phyloP scores from a whole-genome alignment of 2,113 vertebrate genomes.

The Sturnira hondurensis region DNA sequence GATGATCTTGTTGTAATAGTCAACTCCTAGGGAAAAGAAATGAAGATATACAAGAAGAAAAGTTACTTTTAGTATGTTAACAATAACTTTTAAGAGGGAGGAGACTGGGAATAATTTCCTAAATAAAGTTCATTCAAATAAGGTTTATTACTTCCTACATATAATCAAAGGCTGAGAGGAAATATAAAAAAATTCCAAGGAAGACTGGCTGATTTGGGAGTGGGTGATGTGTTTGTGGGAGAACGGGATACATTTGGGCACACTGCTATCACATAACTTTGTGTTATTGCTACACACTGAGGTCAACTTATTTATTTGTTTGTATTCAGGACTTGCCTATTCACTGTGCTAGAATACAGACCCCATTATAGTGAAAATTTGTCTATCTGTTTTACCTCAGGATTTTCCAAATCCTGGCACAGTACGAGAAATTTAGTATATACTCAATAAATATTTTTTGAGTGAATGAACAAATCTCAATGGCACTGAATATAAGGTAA shows the following conservation, averaged over 20 bases:
- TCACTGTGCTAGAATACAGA: background rate
- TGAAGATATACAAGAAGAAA: background rate
- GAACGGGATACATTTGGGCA: background rate
- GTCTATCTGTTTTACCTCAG: background rate
- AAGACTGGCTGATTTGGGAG: background rate
- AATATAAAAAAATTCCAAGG: background rate
- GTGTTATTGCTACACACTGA: background rate
- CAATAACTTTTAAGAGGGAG: background rate
- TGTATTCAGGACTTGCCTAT: background rate
- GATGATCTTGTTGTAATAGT: slow-evolving; percentile 87
- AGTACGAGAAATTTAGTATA: background rate
- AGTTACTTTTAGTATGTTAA: background rate
- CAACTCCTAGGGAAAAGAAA: slow-evolving; percentile 74
- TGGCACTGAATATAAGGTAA: background rate
- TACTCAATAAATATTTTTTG: background rate
- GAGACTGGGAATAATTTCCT: background rate
- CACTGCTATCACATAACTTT: background rate
- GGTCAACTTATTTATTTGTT: background rate
- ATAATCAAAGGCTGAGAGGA: background rate
- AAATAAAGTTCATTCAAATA: background rate
- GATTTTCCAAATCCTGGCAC: background rate
- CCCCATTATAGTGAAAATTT: background rate
- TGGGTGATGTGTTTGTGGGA: background rate
- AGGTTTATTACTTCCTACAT: background rate
- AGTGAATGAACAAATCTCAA: background rate